A percentile compares a stretch with the other conserved stretches of the same genome.
Evolutionary conservation across 2,113 vertebrate species (phyloP).

Genomic region (Mustela nigripes): DNA sequence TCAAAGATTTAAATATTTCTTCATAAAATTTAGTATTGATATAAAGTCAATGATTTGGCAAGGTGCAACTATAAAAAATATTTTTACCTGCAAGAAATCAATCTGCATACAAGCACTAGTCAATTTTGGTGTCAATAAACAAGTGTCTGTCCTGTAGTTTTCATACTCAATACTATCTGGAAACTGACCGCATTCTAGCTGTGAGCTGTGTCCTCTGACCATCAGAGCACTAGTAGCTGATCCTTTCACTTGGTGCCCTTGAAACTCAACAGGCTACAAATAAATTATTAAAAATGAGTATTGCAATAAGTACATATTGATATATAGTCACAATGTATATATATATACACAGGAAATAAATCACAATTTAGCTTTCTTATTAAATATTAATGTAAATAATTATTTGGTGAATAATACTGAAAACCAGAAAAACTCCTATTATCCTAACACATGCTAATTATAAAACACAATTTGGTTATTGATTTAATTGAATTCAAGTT

Average conservation of each 20-base stretch:
- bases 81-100: constrained; percentile 85
- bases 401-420: neutral
- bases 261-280: constrained; percentile 86
- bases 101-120: constrained; percentile 41
- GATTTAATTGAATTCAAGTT: neutral
- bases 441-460: neutral
- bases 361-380: neutral
- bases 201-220: constrained; percentile 77
- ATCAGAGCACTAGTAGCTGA: constrained; percentile 86
- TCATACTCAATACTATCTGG: neutral
- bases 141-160: neutral
- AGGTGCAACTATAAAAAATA: constrained; percentile 39
- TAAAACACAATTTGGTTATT: neutral
- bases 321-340: neutral
- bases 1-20: neutral
- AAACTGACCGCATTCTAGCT: constrained; percentile 64
- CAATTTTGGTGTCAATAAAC: constrained; percentile 62
- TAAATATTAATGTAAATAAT: neutral
- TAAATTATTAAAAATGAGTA: constrained; percentile 63
- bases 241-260: constrained; percentile 87
- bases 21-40: constrained; percentile 1
- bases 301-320: neutral
- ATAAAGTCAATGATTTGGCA: constrained; percentile 26
- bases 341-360: neutral
- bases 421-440: neutral